These are phyloP conservation scores for Caenorhabditis angaria DNA, from an alignment of 2,888 invertebrate genomes.

Conservation along the genomic window DNA sequence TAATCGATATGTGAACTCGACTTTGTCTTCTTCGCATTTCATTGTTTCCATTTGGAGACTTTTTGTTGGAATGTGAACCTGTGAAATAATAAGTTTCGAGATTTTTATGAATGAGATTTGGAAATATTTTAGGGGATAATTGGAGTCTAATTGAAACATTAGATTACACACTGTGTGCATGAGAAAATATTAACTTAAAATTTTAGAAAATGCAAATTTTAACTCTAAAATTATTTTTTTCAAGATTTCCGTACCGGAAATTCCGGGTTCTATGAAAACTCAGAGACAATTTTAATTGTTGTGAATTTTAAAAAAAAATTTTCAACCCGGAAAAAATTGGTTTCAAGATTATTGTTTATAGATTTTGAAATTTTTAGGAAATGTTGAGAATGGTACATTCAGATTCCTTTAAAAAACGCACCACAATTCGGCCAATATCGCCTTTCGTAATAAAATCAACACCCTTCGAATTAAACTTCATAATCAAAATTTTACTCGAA, in stretches of 20 bases:
- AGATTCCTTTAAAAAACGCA: constrained; percentile 2
- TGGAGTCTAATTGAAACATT: too few relatives aligned
- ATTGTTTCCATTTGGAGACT: constrained; percentile 33
- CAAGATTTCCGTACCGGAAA: too few relatives aligned
- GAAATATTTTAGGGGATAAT: too few relatives aligned
- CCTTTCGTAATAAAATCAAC: constrained; percentile 26
- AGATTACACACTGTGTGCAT: too few relatives aligned
- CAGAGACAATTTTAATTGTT: too few relatives aligned
- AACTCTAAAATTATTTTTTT: neutral
- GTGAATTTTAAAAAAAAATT: constrained; percentile 1
- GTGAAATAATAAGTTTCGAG: neutral
- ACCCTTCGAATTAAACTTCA: constrained; percentile 2
- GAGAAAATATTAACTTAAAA: too few relatives aligned
- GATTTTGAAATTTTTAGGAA: too few relatives aligned
- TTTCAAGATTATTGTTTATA: too few relatives aligned
- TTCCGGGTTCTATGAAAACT: too few relatives aligned
- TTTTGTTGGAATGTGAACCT: constrained; percentile 27
- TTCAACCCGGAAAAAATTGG: neutral
- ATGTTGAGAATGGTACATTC: too few relatives aligned
- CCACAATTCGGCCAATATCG: constrained; percentile 28
- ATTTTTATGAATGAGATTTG: neutral
- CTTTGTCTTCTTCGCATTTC: constrained; percentile 17
- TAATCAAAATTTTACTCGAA: constrained; percentile 16
- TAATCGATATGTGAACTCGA: constrained; percentile 19
- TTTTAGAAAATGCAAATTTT: too few relatives aligned